Conservation (phyloP, 2,797 vertebrate species). For the Gila robusta region DNA sequence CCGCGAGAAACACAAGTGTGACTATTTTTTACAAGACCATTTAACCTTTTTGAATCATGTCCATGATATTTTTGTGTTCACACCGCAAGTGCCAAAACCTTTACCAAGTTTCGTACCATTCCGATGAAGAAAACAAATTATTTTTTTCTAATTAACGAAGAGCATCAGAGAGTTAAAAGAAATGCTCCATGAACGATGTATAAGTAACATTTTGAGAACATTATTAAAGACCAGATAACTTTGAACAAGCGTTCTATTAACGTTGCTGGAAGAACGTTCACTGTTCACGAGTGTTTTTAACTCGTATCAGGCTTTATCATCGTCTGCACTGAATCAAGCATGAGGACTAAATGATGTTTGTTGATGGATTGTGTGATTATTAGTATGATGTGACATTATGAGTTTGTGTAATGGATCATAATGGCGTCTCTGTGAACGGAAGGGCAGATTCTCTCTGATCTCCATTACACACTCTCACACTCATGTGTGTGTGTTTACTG, state of each 20-base stretch:
- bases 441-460: constrained; percentile 25
- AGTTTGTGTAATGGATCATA: constrained; percentile 21
- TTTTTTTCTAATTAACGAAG: too few relatives aligned
- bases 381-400: background rate
- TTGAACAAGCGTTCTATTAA: background rate
- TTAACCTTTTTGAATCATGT: too few relatives aligned
- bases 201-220: too few relatives aligned
- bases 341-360: background rate
- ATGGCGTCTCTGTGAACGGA: background rate
- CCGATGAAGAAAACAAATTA: too few relatives aligned
- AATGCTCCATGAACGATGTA: too few relatives aligned
- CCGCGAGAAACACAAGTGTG: too few relatives aligned
- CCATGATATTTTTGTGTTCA: too few relatives aligned
- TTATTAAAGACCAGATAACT: too few relatives aligned
- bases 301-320: background rate
- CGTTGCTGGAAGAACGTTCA: background rate
- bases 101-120: too few relatives aligned
- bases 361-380: constrained; percentile 9
- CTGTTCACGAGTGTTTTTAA: background rate
- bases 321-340: background rate
- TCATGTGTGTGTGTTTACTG: background rate
- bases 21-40: too few relatives aligned
- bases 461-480: background rate
- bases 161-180: too few relatives aligned
- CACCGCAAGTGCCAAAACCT: too few relatives aligned